Evolutionary conservation across 2,797 vertebrate species (phyloP).

Genomic region (Coccyzus lansbergi): DNA sequence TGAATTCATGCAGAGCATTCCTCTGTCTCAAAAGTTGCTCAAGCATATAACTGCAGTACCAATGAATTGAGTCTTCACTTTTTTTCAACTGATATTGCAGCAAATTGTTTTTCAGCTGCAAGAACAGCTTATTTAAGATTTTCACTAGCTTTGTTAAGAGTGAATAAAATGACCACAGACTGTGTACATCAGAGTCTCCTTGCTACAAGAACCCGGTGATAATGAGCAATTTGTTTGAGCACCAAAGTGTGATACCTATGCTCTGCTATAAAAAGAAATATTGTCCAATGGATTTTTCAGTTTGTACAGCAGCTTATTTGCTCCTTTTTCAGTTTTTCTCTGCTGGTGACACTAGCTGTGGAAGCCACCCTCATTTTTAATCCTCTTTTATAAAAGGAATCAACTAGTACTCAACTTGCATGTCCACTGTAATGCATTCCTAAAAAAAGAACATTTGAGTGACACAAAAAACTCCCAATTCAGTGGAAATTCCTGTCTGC

Average conservation of each 20-base stretch:
- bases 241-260: neutral
- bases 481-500: neutral
- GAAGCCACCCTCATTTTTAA: conserved; percentile 39
- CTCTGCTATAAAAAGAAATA: neutral
- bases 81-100: neutral
- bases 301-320: neutral
- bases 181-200: neutral
- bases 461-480: neutral
- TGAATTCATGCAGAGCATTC: neutral
- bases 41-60: neutral
- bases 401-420: neutral
- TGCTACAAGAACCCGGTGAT: neutral
- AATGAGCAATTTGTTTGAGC: conserved; percentile 36
- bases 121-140: neutral
- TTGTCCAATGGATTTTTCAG: conserved; percentile 16
- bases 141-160: neutral
- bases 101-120: conserved; percentile 12
- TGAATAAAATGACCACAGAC: neutral
- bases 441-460: conserved; percentile 21
- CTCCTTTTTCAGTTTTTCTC: conserved; percentile 28
- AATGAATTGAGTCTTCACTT: neutral
- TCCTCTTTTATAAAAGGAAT: conserved; percentile 34
- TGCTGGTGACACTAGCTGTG: conserved; percentile 23
- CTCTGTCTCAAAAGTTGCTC: neutral
- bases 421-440: neutral